These are phyloP conservation scores for Ammodytes marinus DNA, from an alignment of 2,113 vertebrate species.

Conservation along the genomic window DNA sequence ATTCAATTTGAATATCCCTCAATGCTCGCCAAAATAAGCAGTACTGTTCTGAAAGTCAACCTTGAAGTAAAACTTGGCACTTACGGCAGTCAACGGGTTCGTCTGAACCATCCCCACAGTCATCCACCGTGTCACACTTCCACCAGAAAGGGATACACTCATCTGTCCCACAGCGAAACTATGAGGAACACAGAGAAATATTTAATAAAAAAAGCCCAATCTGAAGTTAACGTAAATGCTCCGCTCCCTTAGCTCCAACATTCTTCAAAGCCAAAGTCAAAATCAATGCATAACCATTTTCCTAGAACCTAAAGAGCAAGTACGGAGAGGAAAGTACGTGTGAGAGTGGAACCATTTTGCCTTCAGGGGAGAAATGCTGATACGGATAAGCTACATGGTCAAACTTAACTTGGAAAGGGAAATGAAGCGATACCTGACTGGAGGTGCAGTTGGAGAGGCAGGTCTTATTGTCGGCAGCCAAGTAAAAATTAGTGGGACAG, in stretches of 20 bases:
- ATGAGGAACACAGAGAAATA: neutral
- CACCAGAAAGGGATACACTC: constrained; percentile 99
- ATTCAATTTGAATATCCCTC: neutral
- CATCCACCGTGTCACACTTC: constrained; percentile 98
- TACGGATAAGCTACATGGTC: constrained; percentile 13
- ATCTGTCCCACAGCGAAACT: constrained; percentile 98
- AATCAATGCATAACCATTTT: constrained; percentile 56
- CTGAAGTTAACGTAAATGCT: constrained; percentile 35
- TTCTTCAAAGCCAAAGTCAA: constrained; percentile 53
- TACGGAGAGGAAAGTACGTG: constrained; percentile 23
- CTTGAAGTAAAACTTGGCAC: constrained; percentile 69
- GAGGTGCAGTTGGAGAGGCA: constrained; percentile 98
- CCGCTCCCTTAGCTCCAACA: constrained; percentile 10
- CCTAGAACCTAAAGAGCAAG: neutral
- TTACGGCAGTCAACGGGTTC: constrained; percentile 97
- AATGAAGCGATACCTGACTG: constrained; percentile 90
- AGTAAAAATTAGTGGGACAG: constrained; percentile 98
- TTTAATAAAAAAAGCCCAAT: constrained; percentile 4
- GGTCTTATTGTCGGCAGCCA: constrained; percentile 93
- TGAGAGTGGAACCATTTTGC: constrained; percentile 38
- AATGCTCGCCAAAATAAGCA: neutral
- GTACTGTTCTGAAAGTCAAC: constrained; percentile 19
- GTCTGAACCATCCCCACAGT: constrained; percentile 97
- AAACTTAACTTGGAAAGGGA: neutral
- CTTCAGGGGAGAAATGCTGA: constrained; percentile 35